Percentiles rank a stretch among this genome's conserved stretches.
These are phyloP conservation scores for Protobothrops flavoviridis DNA, from an alignment of 2,113 vertebrate genomes.

Conservation along the genomic window DNA sequence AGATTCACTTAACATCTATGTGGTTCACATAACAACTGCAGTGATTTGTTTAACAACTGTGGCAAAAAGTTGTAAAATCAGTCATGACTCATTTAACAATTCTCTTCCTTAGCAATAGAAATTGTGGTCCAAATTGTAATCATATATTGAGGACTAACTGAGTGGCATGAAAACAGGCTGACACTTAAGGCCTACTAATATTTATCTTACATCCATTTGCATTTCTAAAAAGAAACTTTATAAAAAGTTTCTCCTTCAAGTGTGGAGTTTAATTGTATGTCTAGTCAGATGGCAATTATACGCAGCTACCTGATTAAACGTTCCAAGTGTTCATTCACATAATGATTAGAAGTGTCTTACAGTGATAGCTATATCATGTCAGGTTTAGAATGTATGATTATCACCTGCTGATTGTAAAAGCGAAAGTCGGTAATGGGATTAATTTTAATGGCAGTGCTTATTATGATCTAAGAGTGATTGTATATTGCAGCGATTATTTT, in stretches of 20 bases:
- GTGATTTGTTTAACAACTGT: background rate
- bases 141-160: background rate
- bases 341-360: slow-evolving; percentile 56
- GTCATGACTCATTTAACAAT: background rate
- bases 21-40: background rate
- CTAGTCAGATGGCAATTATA: slow-evolving; percentile 65
- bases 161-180: background rate
- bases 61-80: background rate
- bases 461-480: slow-evolving; percentile 39
- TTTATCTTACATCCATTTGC: slow-evolving; percentile 56
- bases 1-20: background rate
- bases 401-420: slow-evolving; percentile 58
- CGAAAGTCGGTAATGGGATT: slow-evolving; percentile 43
- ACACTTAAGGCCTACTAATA: slow-evolving; percentile 21
- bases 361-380: slow-evolving; percentile 48
- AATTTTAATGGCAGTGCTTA: slow-evolving; percentile 42
- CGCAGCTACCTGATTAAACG: slow-evolving; percentile 63
- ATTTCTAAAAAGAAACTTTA: slow-evolving; percentile 54
- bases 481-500: slow-evolving; percentile 54
- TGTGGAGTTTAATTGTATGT: slow-evolving; percentile 54
- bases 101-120: background rate
- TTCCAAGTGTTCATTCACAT: slow-evolving; percentile 52
- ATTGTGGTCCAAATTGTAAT: background rate
- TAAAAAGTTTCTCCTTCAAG: slow-evolving; percentile 60
- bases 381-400: slow-evolving; percentile 50